Conservation (phyloP, 2,888 invertebrate species). For the Andrena hattorfiana region DNA sequence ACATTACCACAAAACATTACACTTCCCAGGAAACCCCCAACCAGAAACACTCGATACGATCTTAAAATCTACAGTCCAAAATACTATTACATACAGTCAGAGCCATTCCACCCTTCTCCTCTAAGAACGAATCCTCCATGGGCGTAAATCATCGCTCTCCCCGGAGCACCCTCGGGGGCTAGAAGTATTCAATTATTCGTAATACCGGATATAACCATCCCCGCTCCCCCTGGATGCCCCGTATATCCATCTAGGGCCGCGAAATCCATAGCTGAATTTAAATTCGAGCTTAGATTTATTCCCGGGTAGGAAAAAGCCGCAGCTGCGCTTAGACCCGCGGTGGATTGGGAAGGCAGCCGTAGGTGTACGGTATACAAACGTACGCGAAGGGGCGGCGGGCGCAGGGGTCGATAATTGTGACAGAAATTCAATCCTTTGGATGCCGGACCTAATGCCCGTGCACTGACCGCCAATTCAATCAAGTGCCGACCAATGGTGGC, state of each 20-base stretch:
- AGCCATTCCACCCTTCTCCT: not conserved
- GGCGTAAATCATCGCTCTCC: not conserved
- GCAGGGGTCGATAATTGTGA: slow-evolving; percentile 76
- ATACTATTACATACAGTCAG: not conserved
- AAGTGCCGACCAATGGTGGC: slow-evolving; percentile 74
- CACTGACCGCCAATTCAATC: slow-evolving; percentile 79
- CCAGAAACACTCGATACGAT: too few relatives aligned
- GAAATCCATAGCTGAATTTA: slow-evolving; percentile 22
- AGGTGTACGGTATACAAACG: slow-evolving; percentile 33
- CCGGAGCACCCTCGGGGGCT: not conserved
- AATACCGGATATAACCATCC: not conserved
- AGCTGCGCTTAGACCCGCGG: slow-evolving; percentile 65
- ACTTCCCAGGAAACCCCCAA: too few relatives aligned
- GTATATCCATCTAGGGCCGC: slow-evolving; percentile 1
- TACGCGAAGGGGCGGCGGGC: slow-evolving; percentile 18
- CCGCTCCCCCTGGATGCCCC: not conserved
- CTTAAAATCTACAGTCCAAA: too few relatives aligned
- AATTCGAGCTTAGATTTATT: slow-evolving; percentile 56
- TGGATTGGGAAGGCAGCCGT: slow-evolving; percentile 44
- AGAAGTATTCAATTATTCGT: slow-evolving; percentile 19
- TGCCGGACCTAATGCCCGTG: slow-evolving; percentile 75
- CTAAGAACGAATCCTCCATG: not conserved
- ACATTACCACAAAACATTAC: too few relatives aligned
- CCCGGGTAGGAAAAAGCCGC: slow-evolving; percentile 56
- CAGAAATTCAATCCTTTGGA: slow-evolving; percentile 78